Base-by-base conservation (phyloP, 2,888 invertebrate species). In the Pycnomerus fuliginosus region DNA sequence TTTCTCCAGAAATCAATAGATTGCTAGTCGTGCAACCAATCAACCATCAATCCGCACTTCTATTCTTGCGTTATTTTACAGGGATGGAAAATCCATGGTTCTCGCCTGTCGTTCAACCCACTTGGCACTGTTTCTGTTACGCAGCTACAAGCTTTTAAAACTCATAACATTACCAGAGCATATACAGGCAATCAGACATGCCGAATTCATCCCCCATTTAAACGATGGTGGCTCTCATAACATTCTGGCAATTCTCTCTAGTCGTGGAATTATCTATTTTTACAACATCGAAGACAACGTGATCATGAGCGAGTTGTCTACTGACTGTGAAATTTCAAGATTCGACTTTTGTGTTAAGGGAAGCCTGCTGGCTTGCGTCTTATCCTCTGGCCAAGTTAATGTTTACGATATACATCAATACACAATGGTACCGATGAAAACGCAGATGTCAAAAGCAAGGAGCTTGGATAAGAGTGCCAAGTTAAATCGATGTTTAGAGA, bases 201-300 rank as follows among this genome's bases (percentile, higher is more conserved):
- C 84, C 23, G 72, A 75, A 14, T 79, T 84, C 55, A 68, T 85
- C 16, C 78, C 83, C 1, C 76, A 78, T 58, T 68, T 78, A 7
- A 79, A 83, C 64, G 83, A 84, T 65, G 82, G 80, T 13, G 82
- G 83, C 5, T 75, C 78, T 7, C 83, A 82, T 61, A 80, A 78
- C 69, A 74, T 81, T 41, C 64, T 84, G 16, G 77, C 76, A 3
- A 69, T 83, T 38, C 63, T 84, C 28, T 76, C 80, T 24, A 77
- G 77, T 44, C 76, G 78, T 54, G 57, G 56, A 20, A 44, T 36
- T 11, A 58, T 84, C 8, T 69, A 76, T 56, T 74, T 84, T 56
- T 68, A 81, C 41, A 76, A 84, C 62, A 61, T 83, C 45, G 76
- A 78, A 57, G 58, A 71, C 12, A 68, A 76, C 30, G 58, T 61